phyloP scores from a whole-genome alignment of 2,888 invertebrate species.

The Drosophila suboccidentalis region DNA sequence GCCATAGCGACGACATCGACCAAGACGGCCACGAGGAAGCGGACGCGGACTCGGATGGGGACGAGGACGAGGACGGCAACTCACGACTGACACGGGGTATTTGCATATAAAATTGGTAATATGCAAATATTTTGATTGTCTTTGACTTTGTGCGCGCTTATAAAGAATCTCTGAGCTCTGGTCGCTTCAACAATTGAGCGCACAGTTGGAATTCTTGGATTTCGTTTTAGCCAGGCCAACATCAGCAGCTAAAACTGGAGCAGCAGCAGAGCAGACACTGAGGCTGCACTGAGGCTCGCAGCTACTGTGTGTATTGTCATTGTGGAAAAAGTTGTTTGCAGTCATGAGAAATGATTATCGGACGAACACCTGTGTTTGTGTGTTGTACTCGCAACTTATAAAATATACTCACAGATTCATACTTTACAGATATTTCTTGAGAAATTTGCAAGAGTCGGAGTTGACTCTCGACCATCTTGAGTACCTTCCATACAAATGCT shows the following conservation, averaged over 20 bases:
- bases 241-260: constrained; percentile 70
- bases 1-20: constrained; percentile 48
- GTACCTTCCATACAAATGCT: constrained; percentile 47
- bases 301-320: constrained; percentile 45
- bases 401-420: constrained; percentile 22
- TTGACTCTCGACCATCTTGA: constrained; percentile 6
- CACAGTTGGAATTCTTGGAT: constrained; percentile 77
- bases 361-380: constrained; percentile 70
- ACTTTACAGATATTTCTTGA: constrained; percentile 34
- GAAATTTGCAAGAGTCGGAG: constrained; percentile 16
- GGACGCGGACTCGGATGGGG: constrained; percentile 20
- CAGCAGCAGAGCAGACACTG: constrained; percentile 48
- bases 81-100: constrained; percentile 78
- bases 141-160: constrained; percentile 83
- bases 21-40: constrained; percentile 41
- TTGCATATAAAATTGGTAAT: constrained; percentile 84
- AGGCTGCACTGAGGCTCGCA: constrained; percentile 35
- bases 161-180: constrained; percentile 70
- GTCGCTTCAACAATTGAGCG: constrained; percentile 70
- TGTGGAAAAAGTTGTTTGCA: constrained; percentile 60
- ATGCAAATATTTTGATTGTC: constrained; percentile 85
- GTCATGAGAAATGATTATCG: constrained; percentile 74
- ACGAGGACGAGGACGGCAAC: constrained; percentile 58
- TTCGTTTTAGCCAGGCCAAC: constrained; percentile 47
- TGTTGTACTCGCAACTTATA: constrained; percentile 33